Evolutionary conservation across 2,888 invertebrate species (phyloP).

Genomic region (Dugesia japonica): DNA sequence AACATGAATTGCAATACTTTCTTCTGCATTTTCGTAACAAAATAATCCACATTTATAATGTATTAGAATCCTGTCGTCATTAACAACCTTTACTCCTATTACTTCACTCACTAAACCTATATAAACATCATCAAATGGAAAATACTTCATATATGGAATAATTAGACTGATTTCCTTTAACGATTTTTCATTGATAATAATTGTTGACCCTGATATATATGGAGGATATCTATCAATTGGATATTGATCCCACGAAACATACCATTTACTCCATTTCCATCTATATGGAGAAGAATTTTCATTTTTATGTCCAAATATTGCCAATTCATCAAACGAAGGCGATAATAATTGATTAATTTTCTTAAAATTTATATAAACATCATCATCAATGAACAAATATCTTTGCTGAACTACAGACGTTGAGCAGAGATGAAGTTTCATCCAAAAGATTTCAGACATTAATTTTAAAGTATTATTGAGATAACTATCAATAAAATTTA

Average conservation of each 20-base stretch:
- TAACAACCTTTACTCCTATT: background rate
- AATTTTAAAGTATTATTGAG: background rate
- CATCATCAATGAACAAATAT: background rate
- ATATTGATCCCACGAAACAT: background rate
- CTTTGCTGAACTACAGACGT: background rate
- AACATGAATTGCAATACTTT: background rate
- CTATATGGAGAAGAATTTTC: background rate
- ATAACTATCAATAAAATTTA: background rate
- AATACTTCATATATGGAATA: background rate
- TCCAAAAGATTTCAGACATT: background rate
- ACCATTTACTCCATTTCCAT: background rate
- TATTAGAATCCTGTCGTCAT: background rate
- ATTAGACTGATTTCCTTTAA: background rate
- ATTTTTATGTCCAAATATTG: background rate
- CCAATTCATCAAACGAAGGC: background rate
- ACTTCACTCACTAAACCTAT: background rate
- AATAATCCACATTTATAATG: background rate
- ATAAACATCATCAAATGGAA: slow-evolving; percentile 15
- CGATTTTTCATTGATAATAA: background rate
- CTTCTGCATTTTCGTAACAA: background rate
- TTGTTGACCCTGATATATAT: background rate
- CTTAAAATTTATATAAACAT: background rate
- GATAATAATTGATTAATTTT: background rate
- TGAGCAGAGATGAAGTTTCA: background rate
- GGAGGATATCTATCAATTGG: background rate